Conservation (phyloP, 2,113 vertebrate species). For the Stigmatopora nigra region DNA sequence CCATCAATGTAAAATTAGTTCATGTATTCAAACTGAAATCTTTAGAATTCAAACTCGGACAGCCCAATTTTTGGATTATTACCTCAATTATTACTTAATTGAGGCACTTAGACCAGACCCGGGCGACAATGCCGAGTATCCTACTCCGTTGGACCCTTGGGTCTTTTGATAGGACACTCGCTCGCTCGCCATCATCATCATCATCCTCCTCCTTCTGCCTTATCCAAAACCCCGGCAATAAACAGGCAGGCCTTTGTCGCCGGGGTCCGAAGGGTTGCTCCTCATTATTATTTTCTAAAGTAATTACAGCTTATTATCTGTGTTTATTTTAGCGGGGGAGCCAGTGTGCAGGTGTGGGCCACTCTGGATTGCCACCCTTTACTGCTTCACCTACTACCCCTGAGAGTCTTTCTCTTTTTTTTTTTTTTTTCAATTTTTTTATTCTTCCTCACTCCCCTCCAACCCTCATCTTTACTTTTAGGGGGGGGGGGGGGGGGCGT, state of each 20-base stretch:
- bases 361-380: constrained; percentile 80
- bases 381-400: constrained; percentile 76
- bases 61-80: no score
- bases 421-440: constrained; percentile 12
- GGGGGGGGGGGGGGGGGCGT: no score
- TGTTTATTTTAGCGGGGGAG: constrained; percentile 90
- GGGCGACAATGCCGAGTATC: constrained; percentile 57
- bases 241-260: constrained; percentile 81
- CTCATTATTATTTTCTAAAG: constrained; percentile 87
- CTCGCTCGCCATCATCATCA: no score
- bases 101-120: constrained; percentile 46
- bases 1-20: no score
- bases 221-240: constrained; percentile 76
- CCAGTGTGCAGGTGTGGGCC: constrained; percentile 91
- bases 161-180: constrained; percentile 64
- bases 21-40: no score
- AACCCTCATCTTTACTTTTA: constrained; percentile 65
- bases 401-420: constrained; percentile 75
- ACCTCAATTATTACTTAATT: constrained; percentile 49
- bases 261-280: constrained; percentile 55
- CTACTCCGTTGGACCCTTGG: constrained; percentile 49
- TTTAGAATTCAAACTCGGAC: no score
- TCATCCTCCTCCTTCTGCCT: constrained; percentile 66
- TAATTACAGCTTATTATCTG: constrained; percentile 96
- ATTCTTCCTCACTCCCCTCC: constrained; percentile 35